Conservation (phyloP, 2,888 invertebrate genomes). For the Plebejus argus region DNA sequence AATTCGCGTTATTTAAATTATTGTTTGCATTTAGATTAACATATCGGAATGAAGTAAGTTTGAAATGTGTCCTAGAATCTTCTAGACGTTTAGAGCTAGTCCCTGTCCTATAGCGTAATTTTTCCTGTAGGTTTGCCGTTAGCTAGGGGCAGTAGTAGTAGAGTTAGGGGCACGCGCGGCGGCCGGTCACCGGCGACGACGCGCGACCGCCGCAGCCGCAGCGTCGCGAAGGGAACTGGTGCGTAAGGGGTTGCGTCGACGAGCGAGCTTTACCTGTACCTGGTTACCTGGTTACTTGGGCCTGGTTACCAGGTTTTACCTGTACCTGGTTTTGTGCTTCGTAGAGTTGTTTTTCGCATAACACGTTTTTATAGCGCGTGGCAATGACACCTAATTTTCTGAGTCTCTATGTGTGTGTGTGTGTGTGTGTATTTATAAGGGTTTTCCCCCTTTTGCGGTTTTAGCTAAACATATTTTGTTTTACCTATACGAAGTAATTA, state of each 20-base stretch:
- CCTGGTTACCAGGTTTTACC: too few species aligned
- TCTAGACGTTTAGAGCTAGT: not conserved
- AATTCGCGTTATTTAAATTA: not conserved
- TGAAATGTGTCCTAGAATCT: not conserved
- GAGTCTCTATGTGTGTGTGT: too few species aligned
- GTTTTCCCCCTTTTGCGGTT: too few species aligned
- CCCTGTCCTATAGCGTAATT: constrained; percentile 43
- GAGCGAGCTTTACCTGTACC: constrained; percentile 50
- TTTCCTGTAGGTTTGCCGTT: constrained; percentile 83
- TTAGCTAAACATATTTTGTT: too few species aligned
- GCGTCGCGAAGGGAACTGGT: constrained; percentile 79
- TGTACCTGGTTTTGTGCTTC: not conserved
- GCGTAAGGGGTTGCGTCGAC: constrained; percentile 79
- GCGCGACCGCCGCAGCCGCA: constrained; percentile 71
- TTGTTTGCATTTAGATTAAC: too few species aligned
- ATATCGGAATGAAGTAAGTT: not conserved
- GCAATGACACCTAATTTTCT: too few species aligned
- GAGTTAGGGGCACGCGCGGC: constrained; percentile 78
- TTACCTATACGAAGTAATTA: too few species aligned
- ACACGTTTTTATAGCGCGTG: not conserved
- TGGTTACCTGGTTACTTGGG: constrained; percentile 1
- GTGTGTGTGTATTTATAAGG: too few species aligned
- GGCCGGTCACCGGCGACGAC: constrained; percentile 66
- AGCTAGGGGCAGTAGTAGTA: constrained; percentile 82
- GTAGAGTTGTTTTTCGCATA: not conserved